Evolutionary conservation across 2,888 invertebrate species (phyloP).

Genomic region (Gymnoscelis rufifasciata): DNA sequence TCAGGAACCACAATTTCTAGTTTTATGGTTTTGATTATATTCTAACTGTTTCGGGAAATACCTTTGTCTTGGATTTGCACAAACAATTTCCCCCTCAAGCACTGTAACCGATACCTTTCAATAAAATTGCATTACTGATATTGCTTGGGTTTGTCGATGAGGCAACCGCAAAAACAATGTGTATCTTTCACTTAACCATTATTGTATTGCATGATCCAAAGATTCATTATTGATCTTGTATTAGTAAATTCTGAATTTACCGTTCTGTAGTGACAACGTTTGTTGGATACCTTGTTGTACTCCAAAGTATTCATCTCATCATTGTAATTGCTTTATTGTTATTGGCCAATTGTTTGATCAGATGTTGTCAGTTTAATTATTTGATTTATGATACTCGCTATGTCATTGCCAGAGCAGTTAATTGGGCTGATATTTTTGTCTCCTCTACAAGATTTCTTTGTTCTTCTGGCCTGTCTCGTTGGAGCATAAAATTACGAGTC

Average conservation of each 20-base stretch:
- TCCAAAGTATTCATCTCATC: slow-evolving; percentile 41
- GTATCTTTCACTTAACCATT: slow-evolving; percentile 58
- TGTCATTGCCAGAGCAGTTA: slow-evolving; percentile 29
- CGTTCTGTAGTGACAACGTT: slow-evolving; percentile 41
- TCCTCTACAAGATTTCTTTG: slow-evolving; percentile 17
- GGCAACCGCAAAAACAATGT: slow-evolving; percentile 54
- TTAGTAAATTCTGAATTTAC: slow-evolving; percentile 36
- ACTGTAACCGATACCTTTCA: slow-evolving; percentile 42
- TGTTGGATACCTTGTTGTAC: slow-evolving; percentile 48
- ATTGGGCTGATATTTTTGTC: slow-evolving; percentile 21
- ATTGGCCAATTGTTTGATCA: slow-evolving; percentile 43
- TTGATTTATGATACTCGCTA: slow-evolving; percentile 29
- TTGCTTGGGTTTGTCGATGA: slow-evolving; percentile 37
- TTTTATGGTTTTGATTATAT: slow-evolving; percentile 15
- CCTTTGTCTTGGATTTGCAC: slow-evolving; percentile 23
- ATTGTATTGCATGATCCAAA: slow-evolving; percentile 52
- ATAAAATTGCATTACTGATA: slow-evolving; percentile 49
- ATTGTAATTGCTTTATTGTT: slow-evolving; percentile 64
- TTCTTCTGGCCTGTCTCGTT: slow-evolving; percentile 16
- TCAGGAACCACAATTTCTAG: slow-evolving; percentile 10
- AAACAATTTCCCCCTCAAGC: slow-evolving; percentile 35
- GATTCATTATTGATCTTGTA: slow-evolving; percentile 32
- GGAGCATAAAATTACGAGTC: slow-evolving; percentile 19
- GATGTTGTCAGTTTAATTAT: slow-evolving; percentile 43
- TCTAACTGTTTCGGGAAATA: slow-evolving; percentile 26